These are phyloP conservation scores for Dromas ardeola DNA, from an alignment of 2,113 vertebrate genomes.

Conservation along the genomic window DNA sequence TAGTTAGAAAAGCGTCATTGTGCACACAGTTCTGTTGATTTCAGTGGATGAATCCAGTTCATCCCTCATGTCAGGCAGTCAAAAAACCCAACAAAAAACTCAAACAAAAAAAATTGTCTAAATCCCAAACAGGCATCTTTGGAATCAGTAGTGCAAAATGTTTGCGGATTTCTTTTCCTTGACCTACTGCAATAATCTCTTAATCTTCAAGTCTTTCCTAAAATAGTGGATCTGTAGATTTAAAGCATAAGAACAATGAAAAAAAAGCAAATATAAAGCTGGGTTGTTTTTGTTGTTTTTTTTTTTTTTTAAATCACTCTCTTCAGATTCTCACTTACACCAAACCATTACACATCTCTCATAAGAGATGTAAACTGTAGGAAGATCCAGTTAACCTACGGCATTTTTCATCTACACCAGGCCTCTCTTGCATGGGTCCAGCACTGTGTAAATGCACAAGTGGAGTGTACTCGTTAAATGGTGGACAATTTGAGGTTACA, in stretches of 20 bases:
- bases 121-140: constrained; percentile 85
- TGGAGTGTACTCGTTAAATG: neutral
- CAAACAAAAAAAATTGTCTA: constrained; percentile 74
- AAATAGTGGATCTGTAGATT: constrained; percentile 84
- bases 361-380: neutral
- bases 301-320: neutral
- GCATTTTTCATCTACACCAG: neutral
- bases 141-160: constrained; percentile 85
- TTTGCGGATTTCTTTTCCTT: constrained; percentile 71
- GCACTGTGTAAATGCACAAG: neutral
- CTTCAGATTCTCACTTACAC: neutral
- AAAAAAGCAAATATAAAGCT: neutral
- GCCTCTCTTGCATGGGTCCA: neutral
- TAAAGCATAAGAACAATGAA: neutral
- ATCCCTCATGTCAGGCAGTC: constrained; percentile 49
- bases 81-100: constrained; percentile 51
- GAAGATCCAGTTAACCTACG: neutral
- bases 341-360: neutral
- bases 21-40: constrained; percentile 14
- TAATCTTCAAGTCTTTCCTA: constrained; percentile 88
- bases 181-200: constrained; percentile 58
- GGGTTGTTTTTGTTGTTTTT: too few species aligned
- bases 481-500: neutral
- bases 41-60: constrained; percentile 80
- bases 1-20: constrained; percentile 44